These are phyloP conservation scores for Pseudachorutes palmiensis DNA, from an alignment of 1,140 invertebrate species.

Conservation along the genomic window DNA sequence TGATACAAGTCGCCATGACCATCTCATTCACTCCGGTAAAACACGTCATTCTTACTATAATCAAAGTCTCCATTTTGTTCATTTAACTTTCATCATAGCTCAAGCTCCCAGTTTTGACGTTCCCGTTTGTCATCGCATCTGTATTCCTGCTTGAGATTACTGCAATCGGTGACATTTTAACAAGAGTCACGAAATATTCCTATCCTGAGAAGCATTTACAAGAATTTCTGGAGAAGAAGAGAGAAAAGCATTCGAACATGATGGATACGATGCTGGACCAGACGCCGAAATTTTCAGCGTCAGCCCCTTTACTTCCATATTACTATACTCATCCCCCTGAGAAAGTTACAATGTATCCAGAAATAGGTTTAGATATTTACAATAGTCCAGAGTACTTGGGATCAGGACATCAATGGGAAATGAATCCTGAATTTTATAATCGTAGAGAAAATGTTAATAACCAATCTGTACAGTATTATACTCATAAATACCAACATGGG, in stretches of 20 bases:
- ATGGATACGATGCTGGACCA: not conserved
- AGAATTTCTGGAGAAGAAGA: not conserved
- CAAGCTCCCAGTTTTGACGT: not conserved
- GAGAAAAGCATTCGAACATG: not conserved
- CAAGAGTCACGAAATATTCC: not conserved
- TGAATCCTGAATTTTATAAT: too few species aligned
- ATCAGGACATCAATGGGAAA: too few species aligned
- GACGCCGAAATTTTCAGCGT: not conserved
- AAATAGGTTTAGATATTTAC: too few species aligned
- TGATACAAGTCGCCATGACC: not conserved
- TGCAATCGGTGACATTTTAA: not conserved
- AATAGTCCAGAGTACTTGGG: too few species aligned
- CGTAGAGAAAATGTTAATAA: too few species aligned
- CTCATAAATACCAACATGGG: too few species aligned
- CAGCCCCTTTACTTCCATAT: not conserved
- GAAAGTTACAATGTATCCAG: not conserved
- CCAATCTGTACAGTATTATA: too few species aligned
- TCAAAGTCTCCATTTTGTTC: not conserved
- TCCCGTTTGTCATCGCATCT: conserved; percentile 1
- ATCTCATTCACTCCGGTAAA: conserved; percentile 2
- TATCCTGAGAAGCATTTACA: not conserved
- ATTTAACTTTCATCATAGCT: not conserved
- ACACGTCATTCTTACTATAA: not conserved
- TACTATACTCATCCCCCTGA: not conserved
- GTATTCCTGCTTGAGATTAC: not conserved